Evolutionary conservation across 2,113 vertebrate genomes (phyloP).

Genomic region (Serilophus lunatus): DNA sequence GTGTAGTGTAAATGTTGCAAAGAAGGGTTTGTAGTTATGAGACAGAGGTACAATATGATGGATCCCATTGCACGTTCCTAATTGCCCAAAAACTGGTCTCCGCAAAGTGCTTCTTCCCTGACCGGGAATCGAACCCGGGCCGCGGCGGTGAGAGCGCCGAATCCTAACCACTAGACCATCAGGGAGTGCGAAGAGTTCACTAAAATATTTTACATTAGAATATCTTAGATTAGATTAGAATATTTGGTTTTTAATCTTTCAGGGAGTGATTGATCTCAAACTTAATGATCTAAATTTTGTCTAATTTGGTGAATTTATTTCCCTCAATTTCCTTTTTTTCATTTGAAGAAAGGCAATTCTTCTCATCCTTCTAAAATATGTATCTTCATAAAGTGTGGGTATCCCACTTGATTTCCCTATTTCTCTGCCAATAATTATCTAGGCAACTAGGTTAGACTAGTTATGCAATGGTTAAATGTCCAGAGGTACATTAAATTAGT

Average conservation of each 20-base stretch:
- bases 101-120: slow-evolving; percentile 44
- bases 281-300: neutral
- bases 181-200: neutral
- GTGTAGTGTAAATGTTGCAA: neutral
- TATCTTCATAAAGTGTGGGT: neutral
- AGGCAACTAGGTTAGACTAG: neutral
- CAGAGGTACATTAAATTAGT: neutral
- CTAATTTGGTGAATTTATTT: neutral
- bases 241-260: neutral
- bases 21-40: accelerated
- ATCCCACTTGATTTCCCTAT: neutral
- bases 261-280: neutral
- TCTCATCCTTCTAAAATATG: neutral
- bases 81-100: accelerated
- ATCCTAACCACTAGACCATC: slow-evolving; percentile 83
- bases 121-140: slow-evolving; percentile 80
- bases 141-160: slow-evolving; percentile 81
- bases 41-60: accelerated
- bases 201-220: too few relatives aligned
- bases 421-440: neutral
- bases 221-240: neutral
- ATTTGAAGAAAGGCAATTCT: neutral
- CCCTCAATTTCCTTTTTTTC: neutral
- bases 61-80: accelerated
- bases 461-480: neutral